Evolutionary conservation across 2,113 vertebrate genomes (phyloP), one percentile per base, ranked within the genome.

Genomic region (Motacilla tschutschensis): DNA sequence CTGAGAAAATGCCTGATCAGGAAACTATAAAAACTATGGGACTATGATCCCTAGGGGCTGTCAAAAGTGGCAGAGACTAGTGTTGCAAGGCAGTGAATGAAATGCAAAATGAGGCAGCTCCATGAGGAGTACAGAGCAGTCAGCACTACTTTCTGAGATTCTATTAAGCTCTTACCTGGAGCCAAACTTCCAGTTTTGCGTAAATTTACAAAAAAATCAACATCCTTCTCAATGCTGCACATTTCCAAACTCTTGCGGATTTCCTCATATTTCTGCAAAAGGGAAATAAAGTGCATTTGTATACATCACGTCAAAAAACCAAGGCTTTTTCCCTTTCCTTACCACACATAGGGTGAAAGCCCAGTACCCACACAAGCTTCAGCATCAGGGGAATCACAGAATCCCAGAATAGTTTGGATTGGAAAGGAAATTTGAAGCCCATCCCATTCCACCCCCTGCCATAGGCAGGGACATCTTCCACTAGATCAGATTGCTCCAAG

Each of bases 231-330:
- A 48, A 99, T 97, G 91, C 97, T 97, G 94, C 99, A 99, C 76
- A 97, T 96, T 73, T 99, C 99, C 83, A 99, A 95, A 41, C 97
- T 98, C 93, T 96, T 98, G 44, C 99, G 98, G 69, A 99, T 98
- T 88, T 99, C 98, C 94, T 99, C 99, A 2, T 98, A 98, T 67
- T 98, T 97, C 99, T 99, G 81, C 40, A 38, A 40, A 70, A 90
- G 75, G 59, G 51, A 85, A 90, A 55, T 44, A 71, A 70, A 82
- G 63, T 70, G 8, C 15, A 17, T 66, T 77, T 69, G 28, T 20
- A 9, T 20, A 48, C 3, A 26, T 57, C 20, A 58, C 6, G 20
- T 46, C 5, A 51, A 58, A 71, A 69, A 74, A 35, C 35, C 3
- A 10, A 41, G 9, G 1, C 0, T 16, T 29, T 48, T 47, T 24